A percentile compares a stretch with the other conserved stretches of the same genome.
Conservation (phyloP, 2,797 vertebrate genomes). For the Oreochromis mossambicus region DNA sequence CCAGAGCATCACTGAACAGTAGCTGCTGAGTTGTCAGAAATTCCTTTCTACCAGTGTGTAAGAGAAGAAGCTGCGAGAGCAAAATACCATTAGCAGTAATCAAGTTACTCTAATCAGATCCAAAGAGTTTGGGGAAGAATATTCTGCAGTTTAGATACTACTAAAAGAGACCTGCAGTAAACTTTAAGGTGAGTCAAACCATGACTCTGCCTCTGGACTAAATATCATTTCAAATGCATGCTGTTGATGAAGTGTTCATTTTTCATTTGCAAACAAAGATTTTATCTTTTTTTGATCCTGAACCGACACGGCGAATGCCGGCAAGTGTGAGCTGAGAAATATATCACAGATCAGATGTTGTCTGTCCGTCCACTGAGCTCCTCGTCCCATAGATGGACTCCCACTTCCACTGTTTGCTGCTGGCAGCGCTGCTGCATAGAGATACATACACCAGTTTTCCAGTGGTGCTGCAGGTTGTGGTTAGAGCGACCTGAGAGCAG, state of each 20-base stretch:
- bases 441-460: rapidly evolving
- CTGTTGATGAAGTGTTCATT: not conserved
- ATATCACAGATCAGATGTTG: not conserved
- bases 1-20: not conserved
- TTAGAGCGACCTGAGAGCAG: not conserved
- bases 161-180: not conserved
- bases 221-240: rapidly evolving
- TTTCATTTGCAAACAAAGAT: not conserved
- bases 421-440: rapidly evolving
- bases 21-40: not conserved
- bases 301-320: rapidly evolving
- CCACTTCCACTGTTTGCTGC: not conserved
- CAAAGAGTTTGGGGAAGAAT: not conserved
- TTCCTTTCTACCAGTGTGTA: not conserved
- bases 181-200: not conserved
- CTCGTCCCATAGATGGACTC: not conserved
- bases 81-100: not conserved
- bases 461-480: rapidly evolving
- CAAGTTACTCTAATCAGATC: not conserved
- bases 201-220: not conserved
- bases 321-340: rapidly evolving
- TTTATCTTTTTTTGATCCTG: not conserved
- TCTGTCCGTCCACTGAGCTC: not conserved
- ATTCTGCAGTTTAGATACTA: not conserved
- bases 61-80: not conserved